Evolutionary conservation across 2,113 vertebrate genomes (phyloP), one percentile per base, ranked within the genome.

Genomic region (Brachypteracias leptosomus): DNA sequence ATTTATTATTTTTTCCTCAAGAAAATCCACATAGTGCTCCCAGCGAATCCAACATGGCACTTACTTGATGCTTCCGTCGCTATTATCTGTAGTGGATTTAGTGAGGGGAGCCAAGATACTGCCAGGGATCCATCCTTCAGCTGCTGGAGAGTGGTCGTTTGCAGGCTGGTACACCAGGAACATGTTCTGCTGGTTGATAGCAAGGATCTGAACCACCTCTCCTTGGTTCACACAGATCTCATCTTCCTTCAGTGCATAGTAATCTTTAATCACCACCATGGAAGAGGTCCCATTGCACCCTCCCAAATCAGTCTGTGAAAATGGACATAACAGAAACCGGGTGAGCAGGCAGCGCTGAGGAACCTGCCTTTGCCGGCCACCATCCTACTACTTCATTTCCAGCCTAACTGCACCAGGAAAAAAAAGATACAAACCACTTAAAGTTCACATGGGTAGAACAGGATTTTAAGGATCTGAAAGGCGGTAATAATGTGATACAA

Each of bases 171-270:
- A 99, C 59, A 99, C 99, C 91, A 99, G 98, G 98, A 98, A 99
- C 99, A 99, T 99, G 97, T 99, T 99, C 98, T 99, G 99, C 98
- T 99, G 99, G 97, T 99, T 99, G 97, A 99, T 95, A 96, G 99
- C 98, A 92, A 99, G 98, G 97, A 99, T 98, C 96, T 99, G 99
- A 83, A 99, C 99, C 76, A 98, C 97, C 97, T 99, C 99, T 31
- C 99, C 99, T 97, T 99, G 99, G 89, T 98, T 98, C 93, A 99
- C 99, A 87, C 98, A 99, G 94, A 99, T 99, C 97, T 99, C 99
- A 36, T 99, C 99, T 98, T 99, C 99, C 92, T 99, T 99, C 97
- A 99, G 98, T 95, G 99, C 99, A 58, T 98, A 99, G 97, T 99
- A 99, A 98, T 99, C 99, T 98, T 99, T 99, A 96, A 98, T 98